Conservation (phyloP, 1,140 invertebrate genomes). For the Patella vulgata region DNA sequence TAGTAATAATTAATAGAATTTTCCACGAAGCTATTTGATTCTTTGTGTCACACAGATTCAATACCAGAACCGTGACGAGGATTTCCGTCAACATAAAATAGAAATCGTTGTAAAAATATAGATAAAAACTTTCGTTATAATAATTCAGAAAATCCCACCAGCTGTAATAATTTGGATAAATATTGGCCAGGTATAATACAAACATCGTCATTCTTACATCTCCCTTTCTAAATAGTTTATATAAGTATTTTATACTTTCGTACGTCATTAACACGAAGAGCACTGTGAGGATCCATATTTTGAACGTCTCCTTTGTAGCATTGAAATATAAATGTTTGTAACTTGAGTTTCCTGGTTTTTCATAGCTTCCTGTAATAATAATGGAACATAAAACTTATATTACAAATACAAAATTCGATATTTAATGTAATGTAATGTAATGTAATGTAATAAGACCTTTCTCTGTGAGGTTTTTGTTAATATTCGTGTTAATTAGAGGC, state of each 20-base stretch:
- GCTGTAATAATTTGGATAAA: slow-evolving; percentile 84
- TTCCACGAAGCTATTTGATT: slow-evolving; percentile 72
- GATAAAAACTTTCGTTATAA: slow-evolving; percentile 83
- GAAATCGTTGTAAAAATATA: slow-evolving; percentile 72
- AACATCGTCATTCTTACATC: slow-evolving; percentile 73
- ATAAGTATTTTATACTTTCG: slow-evolving; percentile 76
- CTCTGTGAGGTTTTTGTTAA: no score
- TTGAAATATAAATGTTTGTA: slow-evolving; percentile 89
- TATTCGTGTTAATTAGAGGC: no score
- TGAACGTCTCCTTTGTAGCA: slow-evolving; percentile 76
- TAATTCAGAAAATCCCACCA: slow-evolving; percentile 83
- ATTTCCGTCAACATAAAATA: slow-evolving; percentile 77
- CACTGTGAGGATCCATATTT: slow-evolving; percentile 80
- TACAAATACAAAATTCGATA: no score
- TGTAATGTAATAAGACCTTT: no score
- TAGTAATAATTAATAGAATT: slow-evolving; percentile 72
- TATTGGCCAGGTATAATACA: slow-evolving; percentile 74
- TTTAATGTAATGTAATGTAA: no score
- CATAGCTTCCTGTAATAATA: slow-evolving; percentile 70
- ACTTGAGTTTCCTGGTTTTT: slow-evolving; percentile 68
- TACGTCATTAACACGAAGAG: slow-evolving; percentile 77
- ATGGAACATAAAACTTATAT: no score
- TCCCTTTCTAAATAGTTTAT: slow-evolving; percentile 66
- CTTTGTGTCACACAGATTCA: slow-evolving; percentile 67
- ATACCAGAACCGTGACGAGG: slow-evolving; percentile 73